Evolutionary conservation across 2,797 vertebrate species (phyloP), one percentile per base, ranked within the genome.

Genomic region (Meda fulgida): DNA sequence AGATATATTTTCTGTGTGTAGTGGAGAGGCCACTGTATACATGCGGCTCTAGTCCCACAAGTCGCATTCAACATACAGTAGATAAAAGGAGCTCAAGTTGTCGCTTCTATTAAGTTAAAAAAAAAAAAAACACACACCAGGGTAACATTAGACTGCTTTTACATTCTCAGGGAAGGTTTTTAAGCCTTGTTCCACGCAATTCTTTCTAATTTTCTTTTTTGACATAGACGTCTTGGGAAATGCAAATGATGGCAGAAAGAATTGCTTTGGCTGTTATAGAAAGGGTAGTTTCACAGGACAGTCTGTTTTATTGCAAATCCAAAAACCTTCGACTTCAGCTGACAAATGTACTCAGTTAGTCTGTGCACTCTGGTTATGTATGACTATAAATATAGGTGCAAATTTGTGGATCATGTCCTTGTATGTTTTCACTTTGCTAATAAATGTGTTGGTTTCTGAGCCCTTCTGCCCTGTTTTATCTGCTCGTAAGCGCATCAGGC

Each of bases 31-130:
- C 87, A 90, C 89, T 88, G 89, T 92, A 91, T 84, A 88, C 89
- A 89, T 92, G 91, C 87, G 85, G 88, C 89, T 92, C 86, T 93
- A 95, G 93, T 94, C 90, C 91, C 88, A n/a, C n/a, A n/a, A 93
- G 92, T 91, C 87, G 92, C 88, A 91, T 93, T 93, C 88, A 84
- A 87, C 88, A 89, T 90, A 91, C 90, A 90, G 92, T 91, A 87
- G 87, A 89, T 89, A 88, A 91, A 83, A 90, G 14, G 4, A 16
- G 46, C 43, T 46, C 43, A 46, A 46, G 89, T 85, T 91, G 91
- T 93, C 92, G 91, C 89, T 92, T 93, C 90, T 90, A 93, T 93
- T 93, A 92, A 91, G 93, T 92, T 90, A 90, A 90, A 46, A 91
- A 91, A 91, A 89, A 89, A 93, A 91, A 91, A 91, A 89, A 89